These are phyloP conservation scores for Mus caroli DNA, from an alignment of 2,797 vertebrate species.

Conservation along the genomic window DNA sequence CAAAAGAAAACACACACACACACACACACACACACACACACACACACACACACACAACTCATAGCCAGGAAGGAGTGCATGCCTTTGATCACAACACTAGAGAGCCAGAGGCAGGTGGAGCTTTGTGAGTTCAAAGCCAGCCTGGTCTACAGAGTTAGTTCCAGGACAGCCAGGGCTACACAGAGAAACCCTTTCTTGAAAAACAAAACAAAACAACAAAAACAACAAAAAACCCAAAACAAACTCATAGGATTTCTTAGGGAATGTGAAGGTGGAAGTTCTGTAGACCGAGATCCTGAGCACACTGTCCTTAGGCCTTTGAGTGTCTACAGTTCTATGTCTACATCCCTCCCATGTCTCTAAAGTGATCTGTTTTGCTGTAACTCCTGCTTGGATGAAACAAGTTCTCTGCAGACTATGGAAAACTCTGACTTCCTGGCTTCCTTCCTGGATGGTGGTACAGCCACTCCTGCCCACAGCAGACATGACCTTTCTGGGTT, in stretches of 20 bases:
- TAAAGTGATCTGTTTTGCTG: slow-evolving; percentile 33
- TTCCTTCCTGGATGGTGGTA: slow-evolving; percentile 55
- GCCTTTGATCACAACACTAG: not conserved
- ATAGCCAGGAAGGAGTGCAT: not conserved
- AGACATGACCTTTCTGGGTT: slow-evolving; percentile 8
- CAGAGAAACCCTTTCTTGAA: not conserved
- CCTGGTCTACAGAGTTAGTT: not conserved
- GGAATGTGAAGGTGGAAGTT: not conserved
- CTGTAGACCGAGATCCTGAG: slow-evolving; percentile 28
- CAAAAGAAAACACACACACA: not conserved
- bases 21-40: not conserved
- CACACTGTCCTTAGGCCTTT: not conserved
- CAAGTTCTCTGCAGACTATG: slow-evolving; percentile 51
- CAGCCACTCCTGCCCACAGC: slow-evolving; percentile 56
- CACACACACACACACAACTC: not conserved
- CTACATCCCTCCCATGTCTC: not conserved
- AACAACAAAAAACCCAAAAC: not conserved
- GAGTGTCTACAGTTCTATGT: not conserved
- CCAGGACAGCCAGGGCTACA: not conserved
- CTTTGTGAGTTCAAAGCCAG: not conserved
- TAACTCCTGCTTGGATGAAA: slow-evolving; percentile 53
- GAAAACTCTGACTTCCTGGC: slow-evolving; percentile 33
- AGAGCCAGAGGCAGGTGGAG: not conserved
- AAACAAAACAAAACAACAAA: not conserved
- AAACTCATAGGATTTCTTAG: not conserved